Base-by-base conservation (phyloP, 2,797 vertebrate genomes). In the Sciurus carolinensis region DNA sequence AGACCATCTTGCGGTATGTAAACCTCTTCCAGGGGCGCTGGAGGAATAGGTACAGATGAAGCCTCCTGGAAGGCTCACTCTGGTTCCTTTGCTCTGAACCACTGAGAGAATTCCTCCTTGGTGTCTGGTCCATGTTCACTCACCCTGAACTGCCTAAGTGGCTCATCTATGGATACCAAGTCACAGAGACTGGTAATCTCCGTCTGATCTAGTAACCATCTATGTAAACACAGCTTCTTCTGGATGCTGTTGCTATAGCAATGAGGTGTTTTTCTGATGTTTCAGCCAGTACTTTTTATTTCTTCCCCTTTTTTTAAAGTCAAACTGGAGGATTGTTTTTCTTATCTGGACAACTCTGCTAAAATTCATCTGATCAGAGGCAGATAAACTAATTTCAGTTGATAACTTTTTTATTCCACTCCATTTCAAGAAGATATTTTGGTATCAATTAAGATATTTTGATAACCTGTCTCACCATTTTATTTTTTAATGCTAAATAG, bases 381-480 rank as follows among this genome's bases (percentile, higher is more conserved):
- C 86, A 84, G 28, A 76, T 50, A 50, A 59, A 10, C 52, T 75
- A 30, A 92, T 66, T 92, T 77, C 67, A 36, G 3, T 28, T 52
- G 30, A 67, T 79, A 57, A 66, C 17, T 42, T 30, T 59, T 59
- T 75, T 28, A 90, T 92, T 96, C 28, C 30, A 44, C 76, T 95
- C 22, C 36, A 10, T 92, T 97, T 75, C 22, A 84, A 26, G 88
- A 81, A 87, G 52, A 30, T 62, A 44, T 59, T 81, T 92, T 91
- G 75, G 9, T 54, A 42, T 79, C 15, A 5, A 7, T 7, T 22
- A 54, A 87, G 72, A 54, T 1, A 52, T 47, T 97, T 69, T 81
- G 26, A 50, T 72, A n/a, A 39, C 9, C 4, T 64, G 1, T 14
- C 17, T 90, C 14, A 88, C 90, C 73, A 5, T 15, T 67, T 86